These are phyloP conservation scores for Hippocampus zosterae DNA, from an alignment of 2,113 vertebrate genomes.

Conservation along the genomic window DNA sequence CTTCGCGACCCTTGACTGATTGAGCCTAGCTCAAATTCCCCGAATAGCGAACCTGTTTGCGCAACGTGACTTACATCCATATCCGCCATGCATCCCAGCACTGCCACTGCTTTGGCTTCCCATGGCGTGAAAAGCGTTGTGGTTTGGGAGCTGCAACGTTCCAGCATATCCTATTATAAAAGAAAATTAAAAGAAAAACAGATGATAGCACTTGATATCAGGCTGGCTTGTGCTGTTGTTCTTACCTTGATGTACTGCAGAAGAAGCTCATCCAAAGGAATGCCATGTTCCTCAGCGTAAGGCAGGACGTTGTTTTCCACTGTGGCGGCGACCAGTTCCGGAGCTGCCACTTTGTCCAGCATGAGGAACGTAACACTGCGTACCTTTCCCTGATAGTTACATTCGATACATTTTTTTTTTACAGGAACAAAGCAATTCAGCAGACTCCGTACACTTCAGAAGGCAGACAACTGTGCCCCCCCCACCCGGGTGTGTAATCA, in stretches of 20 bases:
- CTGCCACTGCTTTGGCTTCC: slow-evolving; percentile 92
- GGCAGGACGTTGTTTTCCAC: slow-evolving; percentile 81
- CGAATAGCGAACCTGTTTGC: too few relatives aligned
- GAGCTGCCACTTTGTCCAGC: slow-evolving; percentile 90
- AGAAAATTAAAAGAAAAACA: too few relatives aligned
- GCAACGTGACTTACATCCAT: slow-evolving; percentile 76
- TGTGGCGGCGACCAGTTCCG: slow-evolving; percentile 81
- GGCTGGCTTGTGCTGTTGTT: neutral
- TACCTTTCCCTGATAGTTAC: slow-evolving; percentile 74
- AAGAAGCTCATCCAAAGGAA: slow-evolving; percentile 84
- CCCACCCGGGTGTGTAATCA: neutral
- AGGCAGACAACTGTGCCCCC: neutral
- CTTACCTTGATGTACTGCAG: slow-evolving; percentile 90
- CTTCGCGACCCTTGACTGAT: too few relatives aligned
- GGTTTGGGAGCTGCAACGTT: slow-evolving; percentile 81
- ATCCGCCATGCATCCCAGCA: slow-evolving; percentile 83
- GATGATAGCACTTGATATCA: neutral
- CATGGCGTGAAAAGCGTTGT: slow-evolving; percentile 88
- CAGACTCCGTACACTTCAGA: neutral
- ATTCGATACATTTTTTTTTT: neutral
- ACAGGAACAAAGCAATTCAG: neutral
- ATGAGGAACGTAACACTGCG: slow-evolving; percentile 86
- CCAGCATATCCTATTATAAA: slow-evolving; percentile 80
- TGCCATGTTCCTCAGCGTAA: slow-evolving; percentile 78
- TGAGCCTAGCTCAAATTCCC: too few relatives aligned